Evolutionary conservation across 2,113 vertebrate species (phyloP), one percentile per base, ranked within the genome.

Genomic region (Austrofundulus limnaeus): DNA sequence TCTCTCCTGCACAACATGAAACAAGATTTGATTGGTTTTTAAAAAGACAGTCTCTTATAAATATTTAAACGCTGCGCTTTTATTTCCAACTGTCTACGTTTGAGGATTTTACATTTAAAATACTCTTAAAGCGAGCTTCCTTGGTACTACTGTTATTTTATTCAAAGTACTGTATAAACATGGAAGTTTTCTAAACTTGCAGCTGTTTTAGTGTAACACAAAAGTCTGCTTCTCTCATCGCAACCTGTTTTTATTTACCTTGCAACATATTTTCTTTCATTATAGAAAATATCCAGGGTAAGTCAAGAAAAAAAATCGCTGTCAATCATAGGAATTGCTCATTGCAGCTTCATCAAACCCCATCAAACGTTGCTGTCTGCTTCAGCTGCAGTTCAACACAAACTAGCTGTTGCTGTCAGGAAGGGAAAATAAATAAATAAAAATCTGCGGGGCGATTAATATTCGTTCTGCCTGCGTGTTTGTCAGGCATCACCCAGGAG

Each of bases 401-500:
- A 28, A 28, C 25, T 28, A 28, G 3, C 25, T 28, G 25, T 7
- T 28, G 25, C 25, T 28, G 3, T 28, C 25, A 34, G 9, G 9
- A 5, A 34, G 7, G 3, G 7, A 28, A 28, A 28, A 28, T 28
- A 28, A 28, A 28, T 28, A 34, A 34, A 34, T 10, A 8, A 34
- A 34, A 34, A 2, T 34, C 9, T 34, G 5, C 5, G 39, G 37
- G 20, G 20, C 31, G 34, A 68, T 75, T 46, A 47, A 67, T 23
- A 37, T 21, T 3, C 31, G 0, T 52, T 61, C 23, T 43, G 60
- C 61, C n/a, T 48, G 24, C 46, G 71, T 15, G n/a, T 55, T 53
- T 77, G 47, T 72, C 90, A 96, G 97, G 97, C 67, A 97, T 98
- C 90, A 98, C 97, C 3, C 97, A 98, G 79, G 96, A 98, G 78